A percentile compares a stretch with the other conserved stretches of the same genome.
phyloP scores from a whole-genome alignment of 1,140 invertebrate species.

The Euwallacea fornicatus region DNA sequence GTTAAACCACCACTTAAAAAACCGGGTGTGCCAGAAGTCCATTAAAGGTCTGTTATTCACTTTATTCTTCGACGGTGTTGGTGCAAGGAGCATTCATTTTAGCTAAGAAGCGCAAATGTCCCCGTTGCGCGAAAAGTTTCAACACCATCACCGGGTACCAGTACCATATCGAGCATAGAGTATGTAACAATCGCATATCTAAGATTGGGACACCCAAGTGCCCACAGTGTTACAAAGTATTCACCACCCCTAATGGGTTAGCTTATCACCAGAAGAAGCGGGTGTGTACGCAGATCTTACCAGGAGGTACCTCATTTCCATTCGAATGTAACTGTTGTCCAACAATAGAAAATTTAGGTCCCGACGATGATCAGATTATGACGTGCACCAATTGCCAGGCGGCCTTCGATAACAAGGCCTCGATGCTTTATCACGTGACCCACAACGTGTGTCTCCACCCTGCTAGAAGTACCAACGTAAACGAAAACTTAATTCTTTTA shows the following conservation, averaged over 20 bases:
- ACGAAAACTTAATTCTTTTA: background rate
- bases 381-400: conserved; percentile 23
- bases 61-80: background rate
- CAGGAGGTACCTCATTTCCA: too few relatives aligned
- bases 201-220: conserved; percentile 19
- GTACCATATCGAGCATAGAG: conserved; percentile 14
- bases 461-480: background rate
- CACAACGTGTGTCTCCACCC: conserved; percentile 20
- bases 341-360: too few relatives aligned
- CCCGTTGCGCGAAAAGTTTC: conserved; percentile 15
- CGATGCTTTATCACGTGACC: conserved; percentile 18
- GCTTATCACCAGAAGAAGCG: conserved; percentile 21
- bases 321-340: too few relatives aligned
- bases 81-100: background rate
- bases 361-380: background rate
- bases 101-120: conserved; percentile 1
- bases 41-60: conserved; percentile 12
- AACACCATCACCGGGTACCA: conserved; percentile 17
- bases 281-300: conserved; percentile 8
- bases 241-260: conserved; percentile 14
- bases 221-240: conserved; percentile 18
- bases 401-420: conserved; percentile 20
- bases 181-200: background rate
- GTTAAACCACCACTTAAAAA: conserved; percentile 19
- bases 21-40: conserved; percentile 15